These are phyloP conservation scores for Andrena chrysosceles DNA, from an alignment of 2,888 invertebrate species.

Conservation along the genomic window DNA sequence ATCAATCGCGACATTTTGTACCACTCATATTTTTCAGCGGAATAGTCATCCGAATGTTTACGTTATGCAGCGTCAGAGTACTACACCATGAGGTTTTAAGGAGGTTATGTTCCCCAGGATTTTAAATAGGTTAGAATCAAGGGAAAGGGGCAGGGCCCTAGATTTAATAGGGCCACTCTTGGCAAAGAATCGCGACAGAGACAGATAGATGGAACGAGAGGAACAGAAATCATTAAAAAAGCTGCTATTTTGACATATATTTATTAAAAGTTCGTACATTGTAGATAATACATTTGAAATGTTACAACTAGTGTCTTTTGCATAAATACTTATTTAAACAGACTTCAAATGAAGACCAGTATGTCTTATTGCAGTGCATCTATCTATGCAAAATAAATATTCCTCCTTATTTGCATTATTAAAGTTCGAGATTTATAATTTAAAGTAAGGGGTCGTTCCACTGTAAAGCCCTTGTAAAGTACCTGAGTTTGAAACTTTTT, in stretches of 20 bases:
- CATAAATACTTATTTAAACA: slow-evolving; percentile 2
- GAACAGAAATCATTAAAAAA: not conserved
- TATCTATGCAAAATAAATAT: not conserved
- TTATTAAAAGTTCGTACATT: slow-evolving; percentile 16
- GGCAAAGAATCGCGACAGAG: not conserved
- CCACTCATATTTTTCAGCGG: slow-evolving; percentile 11
- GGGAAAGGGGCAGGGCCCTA: not conserved
- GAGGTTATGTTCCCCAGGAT: slow-evolving; percentile 40
- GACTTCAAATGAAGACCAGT: not conserved
- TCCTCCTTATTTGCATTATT: not conserved
- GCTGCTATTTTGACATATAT: not conserved
- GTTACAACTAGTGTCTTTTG: not conserved
- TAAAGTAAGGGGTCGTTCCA: no score
- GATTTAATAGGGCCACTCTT: not conserved
- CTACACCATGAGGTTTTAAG: slow-evolving; percentile 12
- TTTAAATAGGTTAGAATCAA: not conserved
- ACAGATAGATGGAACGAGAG: not conserved
- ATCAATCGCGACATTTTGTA: slow-evolving; percentile 93
- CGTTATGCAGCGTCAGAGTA: not conserved
- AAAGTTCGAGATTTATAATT: not conserved
- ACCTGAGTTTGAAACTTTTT: no score
- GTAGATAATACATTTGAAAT: not conserved
- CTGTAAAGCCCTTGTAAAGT: no score
- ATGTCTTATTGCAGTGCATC: not conserved
- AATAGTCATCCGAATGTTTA: slow-evolving; percentile 4